Conservation (phyloP, 2,888 invertebrate genomes). For the Hesperia comma region DNA sequence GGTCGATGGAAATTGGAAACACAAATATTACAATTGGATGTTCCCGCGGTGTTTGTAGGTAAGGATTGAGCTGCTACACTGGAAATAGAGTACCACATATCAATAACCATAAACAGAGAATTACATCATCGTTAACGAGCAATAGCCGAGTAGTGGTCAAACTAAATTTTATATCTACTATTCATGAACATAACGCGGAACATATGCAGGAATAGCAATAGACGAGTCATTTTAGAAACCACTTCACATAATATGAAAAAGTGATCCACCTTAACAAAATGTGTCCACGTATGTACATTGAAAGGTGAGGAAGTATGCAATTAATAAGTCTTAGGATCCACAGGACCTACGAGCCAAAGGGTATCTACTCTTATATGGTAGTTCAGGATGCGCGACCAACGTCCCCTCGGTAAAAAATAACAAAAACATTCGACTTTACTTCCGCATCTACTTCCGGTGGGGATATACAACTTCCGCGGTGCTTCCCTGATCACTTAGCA, state of each 20-base stretch:
- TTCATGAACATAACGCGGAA: too few relatives aligned
- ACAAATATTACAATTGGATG: not conserved
- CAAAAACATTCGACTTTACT: constrained; percentile 63
- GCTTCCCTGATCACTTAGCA: constrained; percentile 33
- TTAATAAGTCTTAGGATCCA: too few relatives aligned
- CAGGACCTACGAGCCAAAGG: too few relatives aligned
- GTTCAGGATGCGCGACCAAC: constrained; percentile 44
- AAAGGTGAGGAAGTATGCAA: too few relatives aligned
- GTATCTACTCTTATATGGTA: not conserved
- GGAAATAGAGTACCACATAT: constrained; percentile 15
- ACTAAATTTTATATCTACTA: not conserved
- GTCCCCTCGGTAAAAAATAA: constrained; percentile 62
- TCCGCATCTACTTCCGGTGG: constrained; percentile 71
- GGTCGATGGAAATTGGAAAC: constrained; percentile 12
- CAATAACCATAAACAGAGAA: constrained; percentile 9
- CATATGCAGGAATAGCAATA: too few relatives aligned
- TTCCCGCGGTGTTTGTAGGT: not conserved
- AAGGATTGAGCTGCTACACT: constrained; percentile 2
- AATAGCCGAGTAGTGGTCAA: constrained; percentile 16
- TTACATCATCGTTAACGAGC: constrained; percentile 22
- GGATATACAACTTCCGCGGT: constrained; percentile 49
- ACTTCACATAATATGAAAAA: too few relatives aligned
- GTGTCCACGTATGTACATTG: too few relatives aligned
- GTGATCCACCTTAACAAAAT: too few relatives aligned
- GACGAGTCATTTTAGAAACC: too few relatives aligned